phyloP scores from a whole-genome alignment of 2,113 vertebrate species.

The Sorex araneus region DNA sequence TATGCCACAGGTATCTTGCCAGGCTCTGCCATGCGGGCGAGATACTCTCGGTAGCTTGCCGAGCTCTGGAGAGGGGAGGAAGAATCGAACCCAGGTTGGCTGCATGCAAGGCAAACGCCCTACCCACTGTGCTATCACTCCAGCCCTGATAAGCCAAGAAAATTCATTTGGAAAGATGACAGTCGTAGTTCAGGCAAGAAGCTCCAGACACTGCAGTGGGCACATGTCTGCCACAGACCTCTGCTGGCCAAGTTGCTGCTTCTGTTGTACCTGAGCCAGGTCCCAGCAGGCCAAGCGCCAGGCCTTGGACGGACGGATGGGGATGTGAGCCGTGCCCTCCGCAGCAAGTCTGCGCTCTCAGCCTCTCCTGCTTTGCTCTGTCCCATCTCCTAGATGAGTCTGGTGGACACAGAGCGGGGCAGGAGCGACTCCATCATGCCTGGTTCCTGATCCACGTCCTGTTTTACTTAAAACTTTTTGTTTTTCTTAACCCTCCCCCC shows the following conservation, averaged over 20 bases:
- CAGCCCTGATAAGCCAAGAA: slow-evolving; percentile 22
- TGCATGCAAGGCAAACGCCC: too few species aligned
- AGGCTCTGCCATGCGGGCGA: too few species aligned
- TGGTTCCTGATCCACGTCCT: too few species aligned
- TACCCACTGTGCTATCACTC: too few species aligned
- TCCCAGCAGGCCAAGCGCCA: not conserved
- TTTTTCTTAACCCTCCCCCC: too few species aligned
- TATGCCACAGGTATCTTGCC: too few species aligned
- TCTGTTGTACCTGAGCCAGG: not conserved
- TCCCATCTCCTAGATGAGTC: not conserved
- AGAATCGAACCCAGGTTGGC: too few species aligned
- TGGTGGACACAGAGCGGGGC: too few species aligned
- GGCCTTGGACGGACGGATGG: not conserved
- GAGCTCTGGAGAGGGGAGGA: too few species aligned
- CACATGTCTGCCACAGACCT: rapidly evolving
- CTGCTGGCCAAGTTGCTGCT: not conserved
- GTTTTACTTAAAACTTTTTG: too few species aligned
- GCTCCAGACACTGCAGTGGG: not conserved
- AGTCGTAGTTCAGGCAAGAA: not conserved
- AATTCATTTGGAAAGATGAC: slow-evolving; percentile 50
- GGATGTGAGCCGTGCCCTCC: not conserved
- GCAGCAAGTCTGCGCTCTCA: not conserved
- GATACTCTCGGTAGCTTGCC: too few species aligned
- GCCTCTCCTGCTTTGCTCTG: not conserved
- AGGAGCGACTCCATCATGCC: too few species aligned